Evolutionary conservation across 2,113 vertebrate species (phyloP), one percentile per base, ranked within the genome.

Genomic region (Salvelinus sp.): DNA sequence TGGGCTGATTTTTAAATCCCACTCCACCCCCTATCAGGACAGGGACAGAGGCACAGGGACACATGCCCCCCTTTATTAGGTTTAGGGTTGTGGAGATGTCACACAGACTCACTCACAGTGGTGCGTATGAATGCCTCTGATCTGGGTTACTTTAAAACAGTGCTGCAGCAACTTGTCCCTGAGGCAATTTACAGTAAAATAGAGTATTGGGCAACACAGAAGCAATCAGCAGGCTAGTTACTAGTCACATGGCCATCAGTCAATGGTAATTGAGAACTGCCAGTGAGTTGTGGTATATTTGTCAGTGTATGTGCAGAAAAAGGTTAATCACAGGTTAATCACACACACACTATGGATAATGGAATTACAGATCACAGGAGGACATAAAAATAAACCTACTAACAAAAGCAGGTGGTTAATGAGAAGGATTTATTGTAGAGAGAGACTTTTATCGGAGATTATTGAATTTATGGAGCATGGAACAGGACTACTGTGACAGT

Each of bases 1-100:
- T 83, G 79, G 82, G 77, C 73, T 87, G 80, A 90, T 88, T 77
- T 88, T 82, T 50, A 80, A 87, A 60, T 78, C 81, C 66, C 82
- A 77, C 63, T 60, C 81, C 80, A 44, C 38, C 38, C 38, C 78
- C 71, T 47, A 38, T 20, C 66, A 4, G 27, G 65, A 80, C 73
- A 88, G 38, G 38, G 33, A 33, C 33, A 33, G 6, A 33, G 30
- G 76, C 77, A 86, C 78, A 86, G 77, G 72, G 81, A 84, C 79
- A 87, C 82, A 86, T 83, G 82, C 44, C 76, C 82, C 38, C 79
- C 77, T 81, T 22, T 64, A 12, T 10, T 54, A 5, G 54, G 16
- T 20, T 38, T 23, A 69, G 22, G 57, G 20, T n/a, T 71, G 48
- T 57, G 74, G 65, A 72, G 68, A 72, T 9, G 33, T 69, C 62